phyloP scores from a whole-genome alignment of 2,888 invertebrate species.

The Dicycla oo region DNA sequence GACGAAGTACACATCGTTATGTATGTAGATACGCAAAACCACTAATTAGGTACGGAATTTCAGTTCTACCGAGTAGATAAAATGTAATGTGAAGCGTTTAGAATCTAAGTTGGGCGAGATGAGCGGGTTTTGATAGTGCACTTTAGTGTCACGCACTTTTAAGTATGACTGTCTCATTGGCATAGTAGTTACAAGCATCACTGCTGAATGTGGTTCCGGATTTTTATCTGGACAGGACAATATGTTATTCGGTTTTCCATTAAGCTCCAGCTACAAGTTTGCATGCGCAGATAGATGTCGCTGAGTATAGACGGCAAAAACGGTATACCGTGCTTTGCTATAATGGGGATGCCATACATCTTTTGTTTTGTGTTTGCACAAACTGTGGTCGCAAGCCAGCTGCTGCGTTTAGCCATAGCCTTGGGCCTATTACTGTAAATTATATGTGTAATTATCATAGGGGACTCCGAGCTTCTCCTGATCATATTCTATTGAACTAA shows the following conservation, averaged over 20 bases:
- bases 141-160: background rate
- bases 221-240: too few species aligned
- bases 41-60: conserved; percentile 67
- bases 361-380: background rate
- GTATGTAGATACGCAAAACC: conserved; percentile 60
- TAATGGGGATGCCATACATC: background rate
- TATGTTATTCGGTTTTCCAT: background rate
- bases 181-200: background rate
- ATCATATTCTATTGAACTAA: too few species aligned
- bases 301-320: background rate
- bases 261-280: too few species aligned
- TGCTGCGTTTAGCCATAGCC: too few species aligned
- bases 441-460: too few species aligned
- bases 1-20: conserved; percentile 41
- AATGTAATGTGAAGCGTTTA: conserved; percentile 57
- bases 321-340: background rate
- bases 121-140: conserved; percentile 30
- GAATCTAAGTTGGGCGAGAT: conserved; percentile 4
- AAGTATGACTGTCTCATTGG: background rate
- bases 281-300: background rate
- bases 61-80: conserved; percentile 53
- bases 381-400: background rate
- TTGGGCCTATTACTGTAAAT: too few species aligned
- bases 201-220: background rate
- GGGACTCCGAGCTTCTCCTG: too few species aligned